Conservation (phyloP, 2,888 invertebrate species). For the Theretra japonica region DNA sequence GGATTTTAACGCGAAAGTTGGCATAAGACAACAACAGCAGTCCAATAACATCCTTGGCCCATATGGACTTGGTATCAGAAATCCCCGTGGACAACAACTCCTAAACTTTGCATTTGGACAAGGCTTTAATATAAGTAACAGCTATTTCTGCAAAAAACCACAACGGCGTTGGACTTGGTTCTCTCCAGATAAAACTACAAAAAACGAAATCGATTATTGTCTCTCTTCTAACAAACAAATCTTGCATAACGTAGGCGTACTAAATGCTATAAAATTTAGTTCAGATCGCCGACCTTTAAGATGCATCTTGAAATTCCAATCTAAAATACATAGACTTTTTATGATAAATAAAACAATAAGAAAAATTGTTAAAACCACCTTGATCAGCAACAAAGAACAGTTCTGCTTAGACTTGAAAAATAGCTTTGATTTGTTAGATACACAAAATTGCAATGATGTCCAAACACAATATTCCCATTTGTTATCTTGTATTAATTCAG, state of each 20-base stretch:
- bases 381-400: background rate
- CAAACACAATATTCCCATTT: background rate
- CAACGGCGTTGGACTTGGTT: background rate
- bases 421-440: no score
- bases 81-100: background rate
- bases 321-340: background rate
- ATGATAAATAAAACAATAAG: no score
- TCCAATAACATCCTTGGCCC: background rate
- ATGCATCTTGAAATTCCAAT: background rate
- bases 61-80: background rate
- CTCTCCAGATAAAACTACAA: background rate
- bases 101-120: background rate
- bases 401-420: no score
- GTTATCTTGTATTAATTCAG: background rate
- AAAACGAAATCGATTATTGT: background rate
- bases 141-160: background rate
- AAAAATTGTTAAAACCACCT: background rate
- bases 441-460: background rate
- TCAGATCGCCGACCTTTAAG: background rate
- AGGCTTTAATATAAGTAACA: background rate
- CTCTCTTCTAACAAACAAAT: background rate
- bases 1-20: slow-evolving; percentile 1
- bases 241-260: background rate
- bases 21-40: background rate
- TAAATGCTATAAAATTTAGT: background rate